Evolutionary conservation across 2,888 invertebrate genomes (phyloP).

Genomic region (Apotomis capreana): DNA sequence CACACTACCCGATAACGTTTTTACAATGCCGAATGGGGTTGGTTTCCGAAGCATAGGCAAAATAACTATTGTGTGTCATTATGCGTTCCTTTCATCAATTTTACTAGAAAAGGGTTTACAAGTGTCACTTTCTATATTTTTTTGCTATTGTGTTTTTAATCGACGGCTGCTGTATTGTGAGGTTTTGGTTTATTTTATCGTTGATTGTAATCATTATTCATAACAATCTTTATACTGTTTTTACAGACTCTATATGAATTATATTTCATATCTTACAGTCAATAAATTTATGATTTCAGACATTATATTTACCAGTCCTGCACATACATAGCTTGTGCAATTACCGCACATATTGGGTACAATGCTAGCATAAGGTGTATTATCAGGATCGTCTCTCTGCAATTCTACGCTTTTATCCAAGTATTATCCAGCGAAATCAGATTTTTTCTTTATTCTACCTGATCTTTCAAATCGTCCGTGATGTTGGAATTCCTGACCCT

Average conservation of each 20-base stretch:
- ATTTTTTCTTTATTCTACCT: slow-evolving; percentile 75
- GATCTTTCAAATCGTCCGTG: slow-evolving; percentile 68
- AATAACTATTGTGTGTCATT: slow-evolving; percentile 80
- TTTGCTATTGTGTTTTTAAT: slow-evolving; percentile 48
- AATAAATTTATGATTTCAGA: too few species aligned
- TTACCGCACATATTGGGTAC: too few species aligned
- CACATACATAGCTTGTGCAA: too few species aligned
- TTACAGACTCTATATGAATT: neutral
- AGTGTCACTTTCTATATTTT: slow-evolving; percentile 74
- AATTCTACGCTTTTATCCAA: slow-evolving; percentile 29
- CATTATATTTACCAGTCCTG: too few species aligned
- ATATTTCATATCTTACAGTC: neutral
- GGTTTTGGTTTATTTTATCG: slow-evolving; percentile 6
- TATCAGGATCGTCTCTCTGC: neutral
- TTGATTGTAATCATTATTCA: slow-evolving; percentile 11
- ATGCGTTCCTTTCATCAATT: slow-evolving; percentile 79
- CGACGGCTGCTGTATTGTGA: slow-evolving; percentile 41
- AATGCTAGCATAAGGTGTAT: neutral
- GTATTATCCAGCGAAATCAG: slow-evolving; percentile 62
- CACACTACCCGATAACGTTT: slow-evolving; percentile 74
- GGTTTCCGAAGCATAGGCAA: slow-evolving; percentile 67
- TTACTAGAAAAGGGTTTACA: slow-evolving; percentile 78
- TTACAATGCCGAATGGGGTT: slow-evolving; percentile 74
- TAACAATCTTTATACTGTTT: neutral
- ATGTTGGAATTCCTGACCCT: slow-evolving; percentile 74